phyloP scores from a whole-genome alignment of 2,797 vertebrate species.

The Anableps anableps region DNA sequence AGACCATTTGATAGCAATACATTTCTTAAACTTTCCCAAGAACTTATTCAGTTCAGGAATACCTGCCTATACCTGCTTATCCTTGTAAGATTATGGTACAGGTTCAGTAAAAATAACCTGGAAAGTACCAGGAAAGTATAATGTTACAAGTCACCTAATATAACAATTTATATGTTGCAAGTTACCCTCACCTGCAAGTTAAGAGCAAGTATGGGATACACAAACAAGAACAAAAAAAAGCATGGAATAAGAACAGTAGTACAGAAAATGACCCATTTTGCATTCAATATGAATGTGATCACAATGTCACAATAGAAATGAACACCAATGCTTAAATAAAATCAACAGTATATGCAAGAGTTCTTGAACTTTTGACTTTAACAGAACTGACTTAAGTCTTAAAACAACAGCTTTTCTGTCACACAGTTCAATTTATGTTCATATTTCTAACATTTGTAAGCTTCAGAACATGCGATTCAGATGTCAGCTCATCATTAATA shows the following conservation, averaged over 20 bases:
- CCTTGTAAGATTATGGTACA: no score
- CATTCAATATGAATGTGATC: not conserved
- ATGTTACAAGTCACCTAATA: no score
- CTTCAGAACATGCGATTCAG: not conserved
- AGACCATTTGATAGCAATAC: not conserved
- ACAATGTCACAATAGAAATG: not conserved
- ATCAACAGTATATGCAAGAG: not conserved
- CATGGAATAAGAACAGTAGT: not conserved
- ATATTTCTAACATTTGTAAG: not conserved
- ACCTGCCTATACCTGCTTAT: no score
- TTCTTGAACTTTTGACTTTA: not conserved
- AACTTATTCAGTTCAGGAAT: not conserved
- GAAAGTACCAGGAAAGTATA: no score
- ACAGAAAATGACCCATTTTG: not conserved
- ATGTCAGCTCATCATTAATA: not conserved
- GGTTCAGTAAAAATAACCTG: no score
- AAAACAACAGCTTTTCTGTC: not conserved
- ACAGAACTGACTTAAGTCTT: not conserved
- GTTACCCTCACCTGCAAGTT: no score
- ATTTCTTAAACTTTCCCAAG: not conserved
- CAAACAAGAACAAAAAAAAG: not conserved
- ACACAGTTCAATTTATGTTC: not conserved
- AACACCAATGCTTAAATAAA: not conserved
- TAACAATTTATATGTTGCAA: no score
- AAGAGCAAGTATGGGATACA: not conserved